phyloP scores from a whole-genome alignment of 2,113 vertebrate species.

The Ancistrus triradiatus region DNA sequence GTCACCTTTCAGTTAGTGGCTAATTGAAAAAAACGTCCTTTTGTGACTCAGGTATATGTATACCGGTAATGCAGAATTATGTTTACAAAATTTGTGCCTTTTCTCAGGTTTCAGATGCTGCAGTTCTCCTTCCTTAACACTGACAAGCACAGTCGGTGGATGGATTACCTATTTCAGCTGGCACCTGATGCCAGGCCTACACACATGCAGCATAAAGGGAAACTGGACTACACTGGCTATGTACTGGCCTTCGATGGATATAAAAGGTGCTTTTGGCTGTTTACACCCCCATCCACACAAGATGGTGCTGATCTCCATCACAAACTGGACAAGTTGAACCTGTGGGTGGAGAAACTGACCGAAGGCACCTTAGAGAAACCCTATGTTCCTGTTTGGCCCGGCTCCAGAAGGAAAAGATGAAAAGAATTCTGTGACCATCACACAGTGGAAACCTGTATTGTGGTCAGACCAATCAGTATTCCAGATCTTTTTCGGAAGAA shows the following conservation, averaged over 20 bases:
- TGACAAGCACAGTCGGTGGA: constrained; percentile 90
- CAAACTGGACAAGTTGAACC: constrained; percentile 84
- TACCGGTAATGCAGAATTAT: too few species aligned
- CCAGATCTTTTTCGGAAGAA: too few species aligned
- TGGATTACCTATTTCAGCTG: constrained; percentile 80
- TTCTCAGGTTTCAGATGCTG: constrained; percentile 79
- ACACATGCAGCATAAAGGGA: constrained; percentile 19
- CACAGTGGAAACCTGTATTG: too few species aligned
- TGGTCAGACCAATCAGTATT: too few species aligned
- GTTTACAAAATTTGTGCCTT: neutral
- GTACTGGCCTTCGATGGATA: constrained; percentile 93
- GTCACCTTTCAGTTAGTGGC: too few species aligned
- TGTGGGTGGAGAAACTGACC: constrained; percentile 94
- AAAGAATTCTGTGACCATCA: too few species aligned
- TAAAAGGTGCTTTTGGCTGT: constrained; percentile 96
- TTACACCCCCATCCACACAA: constrained; percentile 79
- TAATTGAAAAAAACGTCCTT: too few species aligned
- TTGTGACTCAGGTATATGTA: too few species aligned
- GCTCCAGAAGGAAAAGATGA: too few species aligned
- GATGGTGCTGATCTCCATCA: constrained; percentile 79
- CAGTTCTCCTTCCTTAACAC: constrained; percentile 96
- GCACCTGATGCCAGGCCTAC: constrained; percentile 78
- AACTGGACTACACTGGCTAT: constrained; percentile 79
- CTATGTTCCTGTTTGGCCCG: constrained; percentile 87
- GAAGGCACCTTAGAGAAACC: constrained; percentile 90